Evolutionary conservation across 2,888 invertebrate genomes (phyloP).

Genomic region (Conomelus anceps): DNA sequence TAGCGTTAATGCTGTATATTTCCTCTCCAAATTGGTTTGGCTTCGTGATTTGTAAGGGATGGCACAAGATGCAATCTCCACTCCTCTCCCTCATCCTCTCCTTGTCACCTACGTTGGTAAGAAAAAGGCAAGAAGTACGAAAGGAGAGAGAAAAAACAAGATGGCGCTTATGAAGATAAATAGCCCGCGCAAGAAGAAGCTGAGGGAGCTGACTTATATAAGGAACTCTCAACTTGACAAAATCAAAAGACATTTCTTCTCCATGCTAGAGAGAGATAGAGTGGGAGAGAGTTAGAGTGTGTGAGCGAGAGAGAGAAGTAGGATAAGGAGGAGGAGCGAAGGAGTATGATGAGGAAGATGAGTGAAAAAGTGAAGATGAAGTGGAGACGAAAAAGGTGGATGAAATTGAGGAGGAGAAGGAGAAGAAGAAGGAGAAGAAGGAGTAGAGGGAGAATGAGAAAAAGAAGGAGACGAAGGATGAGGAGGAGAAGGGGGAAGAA

Average conservation of each 20-base stretch:
- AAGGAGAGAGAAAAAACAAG: not conserved
- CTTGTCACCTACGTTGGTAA: not conserved
- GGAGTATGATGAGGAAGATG: not conserved
- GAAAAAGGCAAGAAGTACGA: not conserved
- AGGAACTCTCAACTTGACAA: not conserved
- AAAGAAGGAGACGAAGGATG: not conserved
- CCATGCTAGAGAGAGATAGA: not conserved
- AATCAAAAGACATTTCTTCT: not conserved
- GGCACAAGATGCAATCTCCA: not conserved
- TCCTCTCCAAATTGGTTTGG: not conserved
- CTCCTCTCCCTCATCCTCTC: not conserved
- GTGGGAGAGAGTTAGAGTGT: no score
- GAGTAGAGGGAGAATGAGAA: not conserved
- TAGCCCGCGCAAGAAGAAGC: not conserved
- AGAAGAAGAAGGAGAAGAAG: not conserved
- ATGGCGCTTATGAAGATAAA: slow-evolving; percentile 11
- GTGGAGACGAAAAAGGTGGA: not conserved
- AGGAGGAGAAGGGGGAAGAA: not conserved
- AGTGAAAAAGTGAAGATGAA: not conserved
- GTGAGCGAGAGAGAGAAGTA: not conserved
- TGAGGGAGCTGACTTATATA: not conserved
- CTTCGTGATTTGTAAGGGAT: not conserved
- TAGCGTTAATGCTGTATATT: not conserved
- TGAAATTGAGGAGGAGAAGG: not conserved
- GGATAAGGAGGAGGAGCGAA: not conserved